Conservation (phyloP, 2,113 vertebrate genomes). For the Malurus cyaneus region DNA sequence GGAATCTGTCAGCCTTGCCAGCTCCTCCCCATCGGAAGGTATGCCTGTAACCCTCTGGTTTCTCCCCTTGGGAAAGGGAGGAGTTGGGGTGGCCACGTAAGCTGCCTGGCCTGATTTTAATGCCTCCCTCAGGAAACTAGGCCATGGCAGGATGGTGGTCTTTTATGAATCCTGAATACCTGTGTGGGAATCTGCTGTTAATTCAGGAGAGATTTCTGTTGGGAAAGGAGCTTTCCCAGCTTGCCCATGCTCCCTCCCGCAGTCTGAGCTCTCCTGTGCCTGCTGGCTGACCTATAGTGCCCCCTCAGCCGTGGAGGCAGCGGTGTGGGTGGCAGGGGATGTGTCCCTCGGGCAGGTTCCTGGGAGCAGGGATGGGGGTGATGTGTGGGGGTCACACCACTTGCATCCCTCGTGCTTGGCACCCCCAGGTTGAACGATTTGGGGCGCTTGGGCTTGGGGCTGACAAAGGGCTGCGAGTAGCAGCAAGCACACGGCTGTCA, state of each 20-base stretch:
- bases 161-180: not conserved
- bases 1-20: constrained; percentile 10
- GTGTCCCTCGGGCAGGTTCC: not conserved
- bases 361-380: not conserved
- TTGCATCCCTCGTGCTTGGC: not conserved
- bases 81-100: constrained; percentile 55
- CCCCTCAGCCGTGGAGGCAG: not conserved
- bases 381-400: not conserved
- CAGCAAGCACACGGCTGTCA: not conserved
- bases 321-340: accelerated
- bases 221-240: not conserved
- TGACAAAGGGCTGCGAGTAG: not conserved
- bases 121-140: constrained; percentile 27
- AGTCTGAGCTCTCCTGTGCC: not conserved
- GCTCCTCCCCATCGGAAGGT: constrained; percentile 47
- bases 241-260: accelerated
- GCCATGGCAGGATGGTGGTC: not conserved
- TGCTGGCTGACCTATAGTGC: not conserved
- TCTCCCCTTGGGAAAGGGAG: constrained; percentile 57
- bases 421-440: accelerated
- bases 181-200: not conserved
- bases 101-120: constrained; percentile 43
- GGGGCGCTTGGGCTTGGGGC: not conserved
- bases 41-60: constrained; percentile 28
- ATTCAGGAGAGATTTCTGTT: not conserved